Evolutionary conservation across 2,113 vertebrate genomes (phyloP), one percentile per base, ranked within the genome.

Genomic region (Microcebus tavaratra): DNA sequence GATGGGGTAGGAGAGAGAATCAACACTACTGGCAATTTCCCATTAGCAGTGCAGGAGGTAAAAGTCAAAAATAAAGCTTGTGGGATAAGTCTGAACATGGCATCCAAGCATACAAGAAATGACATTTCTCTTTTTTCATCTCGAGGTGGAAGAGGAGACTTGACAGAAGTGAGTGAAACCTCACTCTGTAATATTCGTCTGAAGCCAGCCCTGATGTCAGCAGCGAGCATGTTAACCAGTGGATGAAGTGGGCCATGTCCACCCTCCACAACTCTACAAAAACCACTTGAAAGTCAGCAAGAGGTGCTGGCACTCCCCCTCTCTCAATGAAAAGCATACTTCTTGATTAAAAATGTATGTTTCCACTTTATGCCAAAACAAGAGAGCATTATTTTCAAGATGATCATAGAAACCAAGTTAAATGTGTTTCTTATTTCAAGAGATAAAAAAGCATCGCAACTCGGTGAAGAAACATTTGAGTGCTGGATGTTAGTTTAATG

Each of bases 361-460:
- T 98, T 98, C 97, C 94, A 97, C 81, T 98, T 97, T 95, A 96
- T 89, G 94, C 89, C 98, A 95, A 97, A 98, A 98, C 93, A 98
- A 98, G 92, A 97, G 90, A 93, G 78, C 76, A 97, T 98, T 98
- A 98, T 98, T 98, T 98, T 98, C 95, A 98, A 93, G 98, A 97
- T 14, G 20, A 98, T 97, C 96, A 95, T 53, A 98, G 97, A 98
- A 98, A 98, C 97, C 96, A 78, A 92, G 95, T 97, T 96, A 97
- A 98, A 98, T 98, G 92, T 98, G 95, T 98, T 98, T 97, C 96
- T 97, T 97, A 97, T 98, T 98, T 97, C 92, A 27, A 75, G 84
- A 98, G 97, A 97, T 97, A 97, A 97, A 98, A 98, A 97, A 86
- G 88, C 81, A 86, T 91, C 96, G 79, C 90, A 94, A 81, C 91